Evolutionary conservation across 2,113 vertebrate genomes (phyloP), one percentile per base, ranked within the genome.

Genomic region (Callocephalon fimbriatum): DNA sequence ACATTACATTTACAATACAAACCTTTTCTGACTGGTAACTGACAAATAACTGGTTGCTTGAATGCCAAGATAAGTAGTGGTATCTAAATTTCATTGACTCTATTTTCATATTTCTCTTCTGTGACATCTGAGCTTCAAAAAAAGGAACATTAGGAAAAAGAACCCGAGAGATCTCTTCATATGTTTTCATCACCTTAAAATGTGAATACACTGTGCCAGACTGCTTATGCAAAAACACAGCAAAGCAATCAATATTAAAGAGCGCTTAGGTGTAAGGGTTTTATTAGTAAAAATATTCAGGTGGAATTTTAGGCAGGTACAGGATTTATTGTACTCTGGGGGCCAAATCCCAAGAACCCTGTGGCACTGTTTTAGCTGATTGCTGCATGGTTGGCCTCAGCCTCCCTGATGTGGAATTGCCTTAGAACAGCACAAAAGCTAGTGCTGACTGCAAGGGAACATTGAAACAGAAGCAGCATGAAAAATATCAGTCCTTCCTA

Each of bases 371-470:
- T 92, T 88, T 37, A 84, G 35, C 68, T 73, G 48, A 87, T 42
- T 14, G 3, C 58, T 80, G 12, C 47, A 18, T 72, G 73, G 16
- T 38, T 96, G 85, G 15, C 42, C 68, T 88, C 65, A 81, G 40
- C 35, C 32, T 54, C 25, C 32, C 13, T 2, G 0, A 0, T n/a
- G 27, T 70, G 26, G 50, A 91, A 87, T 75, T 91, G 65, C 47
- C 40, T 97, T 72, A 84, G 59, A 95, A 50, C 44, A 91, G 50
- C 76, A 86, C 40, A 95, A 95, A 90, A 13, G 10, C n/a, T 86
- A 31, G 8, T 87, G 76, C 61, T 91, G 79, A 93, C 82, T 95
- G 44, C 63, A 90, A 75, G 25, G 16, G 54, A 88, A 83, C 26
- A 15, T 23, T 90, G 86, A 88, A 95, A 95, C 32, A 89, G 68